Percentiles rank a stretch among this genome's conserved stretches.
These are phyloP conservation scores for Corythornis vintsioides DNA, from an alignment of 2,113 vertebrate species.

Conservation along the genomic window DNA sequence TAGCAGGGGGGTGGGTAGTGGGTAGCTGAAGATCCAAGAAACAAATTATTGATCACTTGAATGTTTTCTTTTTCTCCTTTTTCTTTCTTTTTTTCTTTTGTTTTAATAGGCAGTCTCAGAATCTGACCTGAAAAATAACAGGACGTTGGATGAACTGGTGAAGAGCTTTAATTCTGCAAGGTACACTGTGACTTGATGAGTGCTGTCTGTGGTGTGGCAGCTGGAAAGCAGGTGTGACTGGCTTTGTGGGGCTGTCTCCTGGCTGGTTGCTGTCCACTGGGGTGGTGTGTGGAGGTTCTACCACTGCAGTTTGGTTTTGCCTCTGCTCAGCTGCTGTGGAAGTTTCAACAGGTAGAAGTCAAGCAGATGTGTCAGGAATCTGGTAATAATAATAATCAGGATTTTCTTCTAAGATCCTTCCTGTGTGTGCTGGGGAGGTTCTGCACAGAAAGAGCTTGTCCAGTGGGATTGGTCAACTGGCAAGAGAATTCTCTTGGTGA, in stretches of 20 bases:
- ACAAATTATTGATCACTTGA: conserved; percentile 18
- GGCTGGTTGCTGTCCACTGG: not conserved
- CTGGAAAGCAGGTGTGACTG: not conserved
- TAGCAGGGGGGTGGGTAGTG: not conserved
- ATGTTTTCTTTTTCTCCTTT: not conserved
- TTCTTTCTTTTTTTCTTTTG: not conserved
- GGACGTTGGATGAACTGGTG: conserved; percentile 89
- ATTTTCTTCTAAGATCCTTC: not conserved
- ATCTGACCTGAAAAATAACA: conserved; percentile 91
- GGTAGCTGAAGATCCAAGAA: not conserved
- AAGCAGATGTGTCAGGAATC: not conserved
- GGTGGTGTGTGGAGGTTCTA: not conserved
- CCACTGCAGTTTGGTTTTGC: not conserved
- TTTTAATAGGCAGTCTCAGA: conserved; percentile 83
- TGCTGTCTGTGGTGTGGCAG: not conserved
- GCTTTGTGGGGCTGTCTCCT: not conserved
- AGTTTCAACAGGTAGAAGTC: not conserved
- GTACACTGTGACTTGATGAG: conserved; percentile 66
- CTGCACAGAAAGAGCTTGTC: not conserved
- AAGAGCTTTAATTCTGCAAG: conserved; percentile 85
- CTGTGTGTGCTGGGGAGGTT: not conserved
- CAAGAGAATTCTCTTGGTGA: not conserved
- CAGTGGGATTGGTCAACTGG: not conserved
- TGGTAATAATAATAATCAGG: not conserved
- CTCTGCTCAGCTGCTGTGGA: not conserved